Evolutionary conservation across 2,888 invertebrate genomes (phyloP), one percentile per base, ranked within the genome.

Genomic region (Prosopocoilus inquinatus): DNA sequence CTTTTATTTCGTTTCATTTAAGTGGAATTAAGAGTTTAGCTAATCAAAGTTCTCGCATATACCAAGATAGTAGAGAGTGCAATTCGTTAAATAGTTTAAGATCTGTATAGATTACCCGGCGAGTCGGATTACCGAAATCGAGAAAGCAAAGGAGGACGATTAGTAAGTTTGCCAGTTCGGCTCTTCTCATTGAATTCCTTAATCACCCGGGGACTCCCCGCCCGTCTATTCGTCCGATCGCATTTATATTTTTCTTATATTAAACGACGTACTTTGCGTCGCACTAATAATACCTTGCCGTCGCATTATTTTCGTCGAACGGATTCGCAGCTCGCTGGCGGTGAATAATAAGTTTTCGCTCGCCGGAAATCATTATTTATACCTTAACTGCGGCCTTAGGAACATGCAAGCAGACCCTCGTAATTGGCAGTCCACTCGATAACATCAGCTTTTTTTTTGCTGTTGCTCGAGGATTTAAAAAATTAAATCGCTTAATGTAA

Each of bases 11-110:
- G 20, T 36, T 36, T 36, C 12, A 36, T 36, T 36, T 36, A n/a
- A 9, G 41, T 13, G 9, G 41, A 13, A 41, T 41, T 41, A 41
- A 41, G 9, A 11, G 13, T 9, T 41, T 41, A 41, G 15, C 16
- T 41, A 41, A 41, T 41, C 41, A 41, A 41, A 41, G 41, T 41
- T 41, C 41, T 41, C 41, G 41, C 41, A 11, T 41, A 41, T 13
- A 41, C 15, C 41, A 13, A 16, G 12, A 41, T 13, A 15, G 12
- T 38, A 38, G 47, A 35, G 50, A 45, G 51, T 43, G 56, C 43
- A 52, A 65, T 67, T 64, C 64, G 64, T 68, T 70, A 70, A 71
- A 72, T 70, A 70, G 71, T 72, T 72, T 69, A 71, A 71, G 68
- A 68, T 69, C 66, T 63, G 67, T 68, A 70, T 70, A 71, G 72